Evolutionary conservation across 1,140 invertebrate species (phyloP), one percentile per base, ranked within the genome.

Genomic region (Pseudoatta argentina): DNA sequence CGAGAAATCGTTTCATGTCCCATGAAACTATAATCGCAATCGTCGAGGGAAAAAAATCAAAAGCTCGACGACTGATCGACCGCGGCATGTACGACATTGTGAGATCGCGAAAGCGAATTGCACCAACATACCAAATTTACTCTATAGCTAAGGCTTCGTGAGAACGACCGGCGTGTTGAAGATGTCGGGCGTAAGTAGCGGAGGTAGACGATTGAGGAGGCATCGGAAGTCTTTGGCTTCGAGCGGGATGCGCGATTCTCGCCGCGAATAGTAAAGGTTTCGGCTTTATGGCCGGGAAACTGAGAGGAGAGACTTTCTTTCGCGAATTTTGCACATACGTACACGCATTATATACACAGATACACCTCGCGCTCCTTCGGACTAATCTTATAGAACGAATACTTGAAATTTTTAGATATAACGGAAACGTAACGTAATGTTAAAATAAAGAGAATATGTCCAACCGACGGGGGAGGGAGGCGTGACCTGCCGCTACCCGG

Each of bases 401-500:
- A 86, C 30, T 44, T 67, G 59, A 85, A 39, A 14, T 69, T 18
- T 72, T 57, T 83, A 61, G 66, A n/a, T 34, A 53, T 57, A 71
- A 81, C n/a, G 44, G 21, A 57, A 59, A 72, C 16, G 34, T 67
- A 78, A 53, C 21, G 30, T 30, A 71, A 24, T 8, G 14, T 83
- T 44, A 34, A 63, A 48, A 59, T 30, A 83, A 83, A 83, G 14
- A 21, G n/a, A 48, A 57, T 86, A 73, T 63, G 72, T 87, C 79
- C 75, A 69, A 81, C 66, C 59, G 76, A 83, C 34, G 39, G 63
- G 64, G 24, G 71, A 78, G 90, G 30, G 87, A 85, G 63, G 67
- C 24, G 76, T 16, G 66, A 72, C 44, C 85, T 86, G 91, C 87
- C 92, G 91, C 89, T 91, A 93, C 88, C 91, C 90, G 86, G 93